Percentiles rank a stretch among this genome's conserved stretches.
These are phyloP conservation scores for Reinhardtius hippoglossoides DNA, from an alignment of 2,113 vertebrate species.

Conservation along the genomic window DNA sequence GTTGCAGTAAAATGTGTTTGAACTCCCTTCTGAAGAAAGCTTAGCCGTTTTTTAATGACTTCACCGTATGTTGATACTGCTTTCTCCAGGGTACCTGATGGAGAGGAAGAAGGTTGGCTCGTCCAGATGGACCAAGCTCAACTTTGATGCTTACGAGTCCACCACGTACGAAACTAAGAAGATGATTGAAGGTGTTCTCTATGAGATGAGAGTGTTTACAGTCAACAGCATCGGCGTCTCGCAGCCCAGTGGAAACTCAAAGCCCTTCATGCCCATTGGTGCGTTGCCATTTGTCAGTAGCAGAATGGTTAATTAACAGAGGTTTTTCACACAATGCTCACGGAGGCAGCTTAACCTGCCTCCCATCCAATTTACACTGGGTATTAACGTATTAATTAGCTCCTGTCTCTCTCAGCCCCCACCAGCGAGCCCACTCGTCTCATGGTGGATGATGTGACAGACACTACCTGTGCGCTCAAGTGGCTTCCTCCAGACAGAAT, in stretches of 20 bases:
- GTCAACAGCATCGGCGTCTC: slow-evolving; percentile 90
- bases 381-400: slow-evolving; percentile 64
- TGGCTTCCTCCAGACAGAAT: slow-evolving; percentile 89
- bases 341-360: slow-evolving; percentile 61
- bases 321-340: slow-evolving; percentile 53
- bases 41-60: slow-evolving; percentile 16
- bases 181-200: slow-evolving; percentile 92
- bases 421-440: slow-evolving; percentile 89
- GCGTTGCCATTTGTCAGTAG: slow-evolving; percentile 52
- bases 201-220: slow-evolving; percentile 92
- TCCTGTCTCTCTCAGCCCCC: slow-evolving; percentile 80
- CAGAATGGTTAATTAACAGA: slow-evolving; percentile 58
- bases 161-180: slow-evolving; percentile 87
- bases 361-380: slow-evolving; percentile 48
- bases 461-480: slow-evolving; percentile 88
- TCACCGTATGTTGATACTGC: neutral
- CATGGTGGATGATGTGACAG: slow-evolving; percentile 88
- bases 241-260: slow-evolving; percentile 86
- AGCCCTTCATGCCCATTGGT: slow-evolving; percentile 87
- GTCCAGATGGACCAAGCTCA: slow-evolving; percentile 90
- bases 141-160: slow-evolving; percentile 88
- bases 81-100: slow-evolving; percentile 88
- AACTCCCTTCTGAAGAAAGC: neutral
- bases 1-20: neutral
- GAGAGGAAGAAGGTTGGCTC: slow-evolving; percentile 92